These are phyloP conservation scores for Diadegma fenestrale DNA, from an alignment of 2,888 invertebrate genomes.

Conservation along the genomic window DNA sequence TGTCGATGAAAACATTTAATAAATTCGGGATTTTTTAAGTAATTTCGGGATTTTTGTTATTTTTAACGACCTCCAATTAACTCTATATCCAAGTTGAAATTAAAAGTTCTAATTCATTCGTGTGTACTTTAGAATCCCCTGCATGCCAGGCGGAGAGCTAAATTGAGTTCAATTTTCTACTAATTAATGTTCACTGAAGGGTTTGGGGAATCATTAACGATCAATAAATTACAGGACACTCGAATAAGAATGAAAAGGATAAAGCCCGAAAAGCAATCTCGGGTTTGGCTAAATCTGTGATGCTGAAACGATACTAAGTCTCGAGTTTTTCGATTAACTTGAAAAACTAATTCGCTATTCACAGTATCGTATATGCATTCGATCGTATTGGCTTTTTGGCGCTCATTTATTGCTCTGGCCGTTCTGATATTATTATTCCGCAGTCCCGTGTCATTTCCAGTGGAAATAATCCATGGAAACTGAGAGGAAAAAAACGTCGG, in stretches of 20 bases:
- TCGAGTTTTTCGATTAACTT: neutral
- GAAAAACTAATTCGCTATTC: constrained; percentile 4
- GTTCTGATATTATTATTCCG: constrained; percentile 22
- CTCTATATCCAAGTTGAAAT: too few relatives aligned
- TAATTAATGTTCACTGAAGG: neutral
- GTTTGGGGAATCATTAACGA: neutral
- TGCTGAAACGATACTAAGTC: neutral
- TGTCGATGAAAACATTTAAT: too few relatives aligned
- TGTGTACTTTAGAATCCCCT: neutral
- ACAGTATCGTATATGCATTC: neutral
- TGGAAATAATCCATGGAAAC: neutral
- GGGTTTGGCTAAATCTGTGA: neutral
- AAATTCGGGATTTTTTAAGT: too few relatives aligned
- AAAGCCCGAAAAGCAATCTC: neutral
- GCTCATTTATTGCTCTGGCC: neutral
- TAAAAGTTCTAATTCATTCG: neutral
- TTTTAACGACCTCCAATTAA: too few relatives aligned
- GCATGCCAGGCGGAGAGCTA: neutral
- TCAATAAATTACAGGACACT: neutral
- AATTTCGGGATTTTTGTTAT: too few relatives aligned
- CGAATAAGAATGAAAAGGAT: neutral
- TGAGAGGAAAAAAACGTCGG: neutral
- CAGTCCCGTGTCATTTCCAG: neutral
- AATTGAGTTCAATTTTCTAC: neutral
- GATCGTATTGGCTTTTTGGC: constrained; percentile 11